Evolutionary conservation across 2,797 vertebrate genomes (phyloP), one percentile per base, ranked within the genome.

Genomic region (Phrynocephalus guinanensis): DNA sequence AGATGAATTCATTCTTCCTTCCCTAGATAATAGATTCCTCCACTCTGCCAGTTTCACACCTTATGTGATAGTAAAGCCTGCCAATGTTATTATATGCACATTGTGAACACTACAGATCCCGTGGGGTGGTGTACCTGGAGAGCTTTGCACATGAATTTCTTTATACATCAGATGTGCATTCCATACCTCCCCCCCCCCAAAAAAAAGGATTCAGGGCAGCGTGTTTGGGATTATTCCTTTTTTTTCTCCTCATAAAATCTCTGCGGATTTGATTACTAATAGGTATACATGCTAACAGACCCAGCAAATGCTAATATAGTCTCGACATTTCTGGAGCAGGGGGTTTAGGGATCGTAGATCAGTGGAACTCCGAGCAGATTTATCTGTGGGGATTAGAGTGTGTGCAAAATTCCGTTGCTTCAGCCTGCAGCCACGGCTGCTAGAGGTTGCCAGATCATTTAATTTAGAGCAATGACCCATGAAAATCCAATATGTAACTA

Each of bases 381-480:
- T 79, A 83, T 88, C 78, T 73, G 52, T 48, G 28, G 85, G 70
- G 85, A 81, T 71, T 72, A 70, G 66, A 83, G 83, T 52, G 50
- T 60, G 50, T n/a, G 24, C 73, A 60, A 8, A 77, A 78, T 78
- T 83, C 76, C 79, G 66, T 83, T 72, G 68, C 84, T 38, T 83
- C 60, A 72, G 80, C 80, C 67, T 73, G 73, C 75, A 56, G 80
- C 67, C 5, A 86, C 60, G n/a, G 72, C 67, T 66, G 38, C 0
- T 20, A 52, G 67, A 79, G 16, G 52, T n/a, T 86, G 80, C 84
- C 88, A 89, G 84, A 78, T 83, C 78, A 72, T 86, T 83, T 89
- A 89, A 86, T 82, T 78, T 89, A 83, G 50, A 83, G 67, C 84
- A 89, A 83, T 72, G 75, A 86, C 80, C 66, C 75, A 67, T 83